Base-by-base conservation (phyloP, 2,113 vertebrate genomes). In the Sialia sialis region DNA sequence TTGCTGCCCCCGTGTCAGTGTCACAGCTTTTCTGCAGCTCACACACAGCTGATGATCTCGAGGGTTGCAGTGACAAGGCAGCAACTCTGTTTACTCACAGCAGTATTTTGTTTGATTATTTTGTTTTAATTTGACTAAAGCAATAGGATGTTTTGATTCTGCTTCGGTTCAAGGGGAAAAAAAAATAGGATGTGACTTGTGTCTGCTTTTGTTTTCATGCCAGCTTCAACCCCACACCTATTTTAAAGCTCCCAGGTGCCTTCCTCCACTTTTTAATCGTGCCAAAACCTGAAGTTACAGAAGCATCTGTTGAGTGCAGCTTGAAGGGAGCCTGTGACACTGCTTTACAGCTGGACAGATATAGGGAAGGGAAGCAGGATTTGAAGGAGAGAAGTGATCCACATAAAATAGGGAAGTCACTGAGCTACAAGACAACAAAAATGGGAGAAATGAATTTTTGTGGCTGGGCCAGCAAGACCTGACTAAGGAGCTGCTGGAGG, bases 61-160 rank as follows among this genome's bases (percentile, higher is more conserved):
- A 0, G 0, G 22, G 7, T 21, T 16, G 38, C 86, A 46, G 25
- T 1, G 10, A 26, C 36, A 43, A 48, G 39, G n/a, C 22, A 76
- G n/a, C 59, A 87, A n/a, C 54, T 68, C 77, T 93, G 84, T 82
- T 94, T 94, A 72, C 81, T 76, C 90, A 44, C 79, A 16, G 44
- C 25, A n/a, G 25, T 39, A 13, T 77, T 82, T 95, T 87, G 68
- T 83, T 90, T 5, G 11, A 48, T 20, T 76, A 8, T 76, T 93
- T 91, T 87, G 78, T 73, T 95, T 79, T 81, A 25, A 49, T 87
- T 68, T 77, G 67, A 73, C 51, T 62, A 43, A 90, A 95, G 46
- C 78, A 79, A 95, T 85, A 94, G 95, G 94, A 92, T 93, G 92
- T 95, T 96, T 96, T 93, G 77, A 64, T 82, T 91, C 30, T 84